These are phyloP conservation scores for Periophthalmus modestus DNA, from an alignment of 2,113 vertebrate genomes.

Conservation along the genomic window DNA sequence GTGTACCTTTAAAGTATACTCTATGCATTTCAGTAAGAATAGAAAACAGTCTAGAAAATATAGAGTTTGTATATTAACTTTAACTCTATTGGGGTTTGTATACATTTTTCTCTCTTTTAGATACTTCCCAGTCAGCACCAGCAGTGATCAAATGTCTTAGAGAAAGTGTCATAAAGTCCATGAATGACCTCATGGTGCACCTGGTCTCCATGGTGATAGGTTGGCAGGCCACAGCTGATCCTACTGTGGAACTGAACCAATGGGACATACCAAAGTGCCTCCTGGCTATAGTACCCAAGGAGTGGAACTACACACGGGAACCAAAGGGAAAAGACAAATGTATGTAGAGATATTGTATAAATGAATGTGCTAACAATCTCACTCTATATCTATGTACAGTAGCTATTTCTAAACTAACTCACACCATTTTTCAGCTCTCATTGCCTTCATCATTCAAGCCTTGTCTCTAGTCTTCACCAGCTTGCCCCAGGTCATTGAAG, in stretches of 20 bases:
- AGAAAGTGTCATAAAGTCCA: slow-evolving; percentile 76
- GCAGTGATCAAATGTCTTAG: slow-evolving; percentile 81
- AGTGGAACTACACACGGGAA: slow-evolving; percentile 86
- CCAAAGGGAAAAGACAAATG: slow-evolving; percentile 79
- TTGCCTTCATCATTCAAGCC: slow-evolving; percentile 83
- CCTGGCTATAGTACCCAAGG: slow-evolving; percentile 84
- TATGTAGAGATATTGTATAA: slow-evolving; percentile 52
- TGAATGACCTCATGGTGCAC: slow-evolving; percentile 78
- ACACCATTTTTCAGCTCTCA: slow-evolving; percentile 71
- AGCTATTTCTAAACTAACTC: neutral
- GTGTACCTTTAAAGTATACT: no score
- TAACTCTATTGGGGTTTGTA: neutral
- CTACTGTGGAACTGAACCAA: slow-evolving; percentile 61
- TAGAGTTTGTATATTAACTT: no score
- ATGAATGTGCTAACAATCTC: neutral
- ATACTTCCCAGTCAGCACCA: slow-evolving; percentile 56
- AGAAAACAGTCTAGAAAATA: no score
- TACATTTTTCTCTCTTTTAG: slow-evolving; percentile 42
- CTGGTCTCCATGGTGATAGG: slow-evolving; percentile 80
- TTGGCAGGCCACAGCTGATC: slow-evolving; percentile 76
- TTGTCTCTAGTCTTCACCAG: slow-evolving; percentile 92
- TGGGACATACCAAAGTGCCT: slow-evolving; percentile 78
- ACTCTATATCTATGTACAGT: neutral
- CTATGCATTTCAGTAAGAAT: no score
- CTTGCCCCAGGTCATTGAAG: slow-evolving; percentile 88